phyloP scores from a whole-genome alignment of 2,113 vertebrate genomes.

The Tinamus guttatus region DNA sequence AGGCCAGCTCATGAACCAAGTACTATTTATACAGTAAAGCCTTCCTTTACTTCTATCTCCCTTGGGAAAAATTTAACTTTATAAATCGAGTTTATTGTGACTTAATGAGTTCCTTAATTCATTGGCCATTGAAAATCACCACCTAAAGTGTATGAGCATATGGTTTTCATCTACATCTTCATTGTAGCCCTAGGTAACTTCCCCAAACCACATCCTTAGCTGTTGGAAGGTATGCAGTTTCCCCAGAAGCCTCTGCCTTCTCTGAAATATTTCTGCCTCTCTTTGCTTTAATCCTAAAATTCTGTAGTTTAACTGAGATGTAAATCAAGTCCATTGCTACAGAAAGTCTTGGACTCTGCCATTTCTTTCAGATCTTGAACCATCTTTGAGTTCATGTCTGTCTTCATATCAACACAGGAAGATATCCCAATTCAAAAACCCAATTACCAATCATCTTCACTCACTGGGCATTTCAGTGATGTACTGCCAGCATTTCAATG shows the following conservation, averaged over 20 bases:
- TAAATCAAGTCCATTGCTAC: background rate
- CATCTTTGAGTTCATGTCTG: background rate
- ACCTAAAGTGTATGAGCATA: background rate
- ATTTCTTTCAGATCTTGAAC: background rate
- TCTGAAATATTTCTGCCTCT: background rate
- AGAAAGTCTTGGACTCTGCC: background rate
- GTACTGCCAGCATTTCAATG: background rate
- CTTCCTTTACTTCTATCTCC: conserved; percentile 15
- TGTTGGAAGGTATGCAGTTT: background rate
- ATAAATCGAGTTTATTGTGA: conserved; percentile 16
- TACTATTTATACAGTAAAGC: background rate
- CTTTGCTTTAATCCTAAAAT: background rate
- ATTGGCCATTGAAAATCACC: conserved; percentile 1
- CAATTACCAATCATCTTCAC: background rate
- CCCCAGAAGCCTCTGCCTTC: background rate
- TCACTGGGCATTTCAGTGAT: background rate
- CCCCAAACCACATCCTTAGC: background rate
- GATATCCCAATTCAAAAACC: background rate
- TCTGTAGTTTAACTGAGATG: background rate
- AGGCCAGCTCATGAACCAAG: background rate
- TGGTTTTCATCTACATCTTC: background rate
- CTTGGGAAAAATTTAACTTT: conserved; percentile 33
- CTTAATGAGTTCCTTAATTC: conserved; percentile 21
- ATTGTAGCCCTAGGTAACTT: background rate
- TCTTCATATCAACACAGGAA: background rate